These are phyloP conservation scores for Mallotus villosus DNA, from an alignment of 2,797 vertebrate species.

Conservation along the genomic window DNA sequence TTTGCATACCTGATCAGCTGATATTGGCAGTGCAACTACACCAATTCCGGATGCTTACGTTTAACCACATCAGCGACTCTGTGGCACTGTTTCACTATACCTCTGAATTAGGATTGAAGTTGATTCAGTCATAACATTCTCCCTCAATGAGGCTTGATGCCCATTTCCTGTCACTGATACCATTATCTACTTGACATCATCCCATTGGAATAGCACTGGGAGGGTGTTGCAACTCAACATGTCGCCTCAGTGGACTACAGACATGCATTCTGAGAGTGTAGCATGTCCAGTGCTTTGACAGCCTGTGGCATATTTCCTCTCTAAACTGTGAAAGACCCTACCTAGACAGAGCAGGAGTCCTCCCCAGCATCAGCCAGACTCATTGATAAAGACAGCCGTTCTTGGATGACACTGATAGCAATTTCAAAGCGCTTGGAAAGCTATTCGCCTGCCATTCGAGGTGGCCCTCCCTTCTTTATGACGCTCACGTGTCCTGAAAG, in stretches of 20 bases:
- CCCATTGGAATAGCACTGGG: constrained; percentile 53
- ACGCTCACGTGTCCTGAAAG: constrained; percentile 57
- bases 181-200: constrained; percentile 50
- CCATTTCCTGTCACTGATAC: neutral
- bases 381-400: constrained; percentile 81
- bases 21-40: too few species aligned
- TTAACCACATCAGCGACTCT: too few species aligned
- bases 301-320: constrained; percentile 40
- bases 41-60: too few species aligned
- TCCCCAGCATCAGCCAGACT: constrained; percentile 68
- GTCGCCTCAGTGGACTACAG: constrained; percentile 58
- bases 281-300: constrained; percentile 52
- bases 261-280: constrained; percentile 38
- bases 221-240: constrained; percentile 50
- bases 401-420: constrained; percentile 84
- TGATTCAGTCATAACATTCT: constrained; percentile 2
- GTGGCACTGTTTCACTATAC: neutral
- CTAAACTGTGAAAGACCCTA: constrained; percentile 64
- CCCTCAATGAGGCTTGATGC: neutral
- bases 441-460: constrained; percentile 66
- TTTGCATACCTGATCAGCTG: too few species aligned
- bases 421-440: constrained; percentile 76
- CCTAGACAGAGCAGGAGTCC: constrained; percentile 60
- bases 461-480: constrained; percentile 57
- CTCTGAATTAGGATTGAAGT: neutral